These are phyloP conservation scores for Iphiclides podalirius DNA, from an alignment of 2,888 invertebrate genomes.

Conservation along the genomic window DNA sequence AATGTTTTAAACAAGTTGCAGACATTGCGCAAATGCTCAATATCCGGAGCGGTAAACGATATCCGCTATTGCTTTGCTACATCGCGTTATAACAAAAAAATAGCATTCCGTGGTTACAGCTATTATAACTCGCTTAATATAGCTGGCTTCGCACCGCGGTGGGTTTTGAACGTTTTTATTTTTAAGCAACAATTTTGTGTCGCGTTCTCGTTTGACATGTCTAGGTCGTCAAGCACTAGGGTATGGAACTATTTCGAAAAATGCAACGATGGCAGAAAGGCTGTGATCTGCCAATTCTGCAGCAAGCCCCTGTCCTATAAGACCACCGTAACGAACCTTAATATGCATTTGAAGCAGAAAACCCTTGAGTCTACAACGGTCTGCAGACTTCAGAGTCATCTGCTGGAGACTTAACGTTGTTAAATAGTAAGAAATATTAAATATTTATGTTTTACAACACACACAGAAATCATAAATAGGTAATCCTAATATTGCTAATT, in stretches of 20 bases:
- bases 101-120: slow-evolving; percentile 13
- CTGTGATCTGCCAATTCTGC: slow-evolving; percentile 23
- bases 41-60: too few relatives aligned
- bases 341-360: slow-evolving; percentile 26
- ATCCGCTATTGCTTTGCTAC: too few relatives aligned
- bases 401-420: not conserved
- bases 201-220: not conserved
- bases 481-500: too few relatives aligned
- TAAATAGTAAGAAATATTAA: slow-evolving; percentile 21
- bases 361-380: slow-evolving; percentile 13
- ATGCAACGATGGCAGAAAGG: slow-evolving; percentile 23
- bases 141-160: not conserved
- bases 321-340: slow-evolving; percentile 26
- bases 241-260: slow-evolving; percentile 21
- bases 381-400: slow-evolving; percentile 1
- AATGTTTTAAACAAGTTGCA: too few relatives aligned
- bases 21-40: too few relatives aligned
- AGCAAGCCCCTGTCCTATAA: slow-evolving; percentile 23
- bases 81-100: too few relatives aligned
- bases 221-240: slow-evolving; percentile 6
- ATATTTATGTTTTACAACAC: too few relatives aligned
- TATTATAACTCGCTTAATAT: slow-evolving; percentile 13
- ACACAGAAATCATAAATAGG: too few relatives aligned
- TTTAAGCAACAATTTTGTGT: not conserved
- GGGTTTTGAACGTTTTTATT: not conserved